Evolutionary conservation across 2,888 invertebrate genomes (phyloP).

Genomic region (Heliconius cydno): DNA sequence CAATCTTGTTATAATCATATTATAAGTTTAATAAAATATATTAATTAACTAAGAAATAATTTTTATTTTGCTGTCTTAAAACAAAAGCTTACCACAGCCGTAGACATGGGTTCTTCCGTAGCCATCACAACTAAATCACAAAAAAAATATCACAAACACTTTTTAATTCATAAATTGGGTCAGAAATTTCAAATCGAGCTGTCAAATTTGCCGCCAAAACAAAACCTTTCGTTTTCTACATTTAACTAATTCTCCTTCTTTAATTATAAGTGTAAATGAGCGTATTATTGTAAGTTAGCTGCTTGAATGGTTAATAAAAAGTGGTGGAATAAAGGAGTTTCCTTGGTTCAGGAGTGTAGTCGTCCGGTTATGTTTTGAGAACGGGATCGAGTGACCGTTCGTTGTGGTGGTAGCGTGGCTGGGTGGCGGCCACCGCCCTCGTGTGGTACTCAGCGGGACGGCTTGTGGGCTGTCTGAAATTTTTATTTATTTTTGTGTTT

Average conservation of each 20-base stretch:
- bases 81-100: constrained; percentile 62
- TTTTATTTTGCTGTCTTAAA: neutral
- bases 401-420: constrained; percentile 61
- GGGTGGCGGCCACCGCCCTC: constrained; percentile 74
- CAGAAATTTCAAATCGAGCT: neutral
- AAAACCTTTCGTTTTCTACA: constrained; percentile 4
- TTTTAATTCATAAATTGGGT: constrained; percentile 15
- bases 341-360: constrained; percentile 64
- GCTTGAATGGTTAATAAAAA: constrained; percentile 19
- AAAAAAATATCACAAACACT: constrained; percentile 29
- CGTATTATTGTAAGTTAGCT: neutral
- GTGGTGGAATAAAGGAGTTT: constrained; percentile 42
- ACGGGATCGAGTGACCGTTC: constrained; percentile 74
- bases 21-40: neutral
- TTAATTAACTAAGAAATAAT: neutral
- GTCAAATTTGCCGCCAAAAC: constrained; percentile 44
- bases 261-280: constrained; percentile 22
- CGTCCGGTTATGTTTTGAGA: constrained; percentile 83
- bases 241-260: neutral
- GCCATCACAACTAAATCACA: constrained; percentile 57
- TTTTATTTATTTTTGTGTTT: neutral
- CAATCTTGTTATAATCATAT: neutral
- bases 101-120: constrained; percentile 66
- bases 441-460: constrained; percentile 55
- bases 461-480: constrained; percentile 30